phyloP scores from a whole-genome alignment of 30 jellyfish, hydroid and myxozoan genomes.

The Catostylus mosaicus region DNA sequence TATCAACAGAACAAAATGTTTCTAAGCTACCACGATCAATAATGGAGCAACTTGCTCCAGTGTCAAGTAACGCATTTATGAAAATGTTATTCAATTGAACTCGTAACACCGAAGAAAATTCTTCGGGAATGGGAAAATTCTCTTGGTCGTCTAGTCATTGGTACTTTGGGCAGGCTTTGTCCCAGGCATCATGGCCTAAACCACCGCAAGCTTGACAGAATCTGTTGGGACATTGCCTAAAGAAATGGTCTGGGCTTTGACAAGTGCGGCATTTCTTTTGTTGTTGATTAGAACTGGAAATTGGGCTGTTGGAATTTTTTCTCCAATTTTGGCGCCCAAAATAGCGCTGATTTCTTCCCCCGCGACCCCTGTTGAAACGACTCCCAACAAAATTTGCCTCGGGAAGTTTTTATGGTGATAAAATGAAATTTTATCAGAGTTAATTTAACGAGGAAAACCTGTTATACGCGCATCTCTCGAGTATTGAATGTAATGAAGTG shows the following conservation, averaged over 20 bases:
- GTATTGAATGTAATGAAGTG: no score
- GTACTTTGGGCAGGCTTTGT: slow-evolving; percentile 54
- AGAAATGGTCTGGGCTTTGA: slow-evolving; percentile 62
- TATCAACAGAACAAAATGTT: background rate
- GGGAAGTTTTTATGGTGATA: slow-evolving; percentile 10
- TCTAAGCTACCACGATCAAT: slow-evolving; percentile 50
- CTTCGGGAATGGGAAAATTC: slow-evolving; percentile 7
- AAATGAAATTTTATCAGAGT: no score
- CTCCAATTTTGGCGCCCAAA: slow-evolving; percentile 41
- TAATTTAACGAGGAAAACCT: no score
- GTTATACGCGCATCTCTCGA: no score
- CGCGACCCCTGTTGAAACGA: slow-evolving; percentile 23
- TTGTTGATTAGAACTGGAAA: slow-evolving; percentile 19
- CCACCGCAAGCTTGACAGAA: slow-evolving; percentile 68
- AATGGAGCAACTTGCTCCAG: slow-evolving; percentile 64
- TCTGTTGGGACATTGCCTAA: slow-evolving; percentile 53
- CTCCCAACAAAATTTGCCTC: slow-evolving; percentile 43
- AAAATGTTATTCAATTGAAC: background rate
- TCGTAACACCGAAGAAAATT: slow-evolving; percentile 51
- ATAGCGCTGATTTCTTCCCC: slow-evolving; percentile 28
- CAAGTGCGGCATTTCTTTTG: slow-evolving; percentile 58
- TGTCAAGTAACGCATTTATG: slow-evolving; percentile 49
- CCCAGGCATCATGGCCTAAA: slow-evolving; percentile 69
- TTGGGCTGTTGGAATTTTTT: slow-evolving; percentile 11
- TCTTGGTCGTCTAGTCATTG: slow-evolving; percentile 51